These are phyloP conservation scores for Cephalopterus ornatus DNA, from an alignment of 2,113 vertebrate genomes.

Conservation along the genomic window DNA sequence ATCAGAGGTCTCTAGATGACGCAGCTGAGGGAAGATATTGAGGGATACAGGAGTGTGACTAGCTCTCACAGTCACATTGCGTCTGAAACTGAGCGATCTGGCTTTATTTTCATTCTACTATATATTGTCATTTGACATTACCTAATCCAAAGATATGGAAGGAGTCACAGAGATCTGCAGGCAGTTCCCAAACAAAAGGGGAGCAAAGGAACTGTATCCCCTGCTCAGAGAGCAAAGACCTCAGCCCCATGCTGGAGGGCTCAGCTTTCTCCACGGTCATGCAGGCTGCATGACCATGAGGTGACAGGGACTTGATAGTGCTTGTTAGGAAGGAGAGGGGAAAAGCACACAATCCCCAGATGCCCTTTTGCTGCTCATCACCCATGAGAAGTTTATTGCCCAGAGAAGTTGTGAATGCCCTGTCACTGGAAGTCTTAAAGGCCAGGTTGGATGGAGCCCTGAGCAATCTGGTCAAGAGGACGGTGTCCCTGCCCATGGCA, in stretches of 20 bases:
- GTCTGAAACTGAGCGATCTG: not conserved
- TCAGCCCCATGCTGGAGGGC: rapidly evolving
- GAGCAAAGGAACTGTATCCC: not conserved
- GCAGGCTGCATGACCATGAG: not conserved
- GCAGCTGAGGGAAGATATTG: not conserved
- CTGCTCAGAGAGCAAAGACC: rapidly evolving
- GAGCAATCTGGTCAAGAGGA: not conserved
- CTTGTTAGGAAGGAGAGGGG: not conserved
- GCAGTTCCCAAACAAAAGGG: not conserved
- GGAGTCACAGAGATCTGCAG: not conserved
- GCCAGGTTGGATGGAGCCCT: not conserved
- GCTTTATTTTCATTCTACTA: not conserved
- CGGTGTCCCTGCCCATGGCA: not conserved
- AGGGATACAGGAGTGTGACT: not conserved
- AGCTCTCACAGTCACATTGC: not conserved
- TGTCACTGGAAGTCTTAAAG: not conserved
- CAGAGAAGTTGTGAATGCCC: not conserved
- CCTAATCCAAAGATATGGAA: not conserved
- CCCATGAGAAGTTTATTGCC: not conserved
- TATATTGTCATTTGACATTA: not conserved
- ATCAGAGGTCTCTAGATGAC: not conserved
- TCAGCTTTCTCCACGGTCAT: not conserved
- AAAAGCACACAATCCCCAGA: not conserved
- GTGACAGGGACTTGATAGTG: not conserved
- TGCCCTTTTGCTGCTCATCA: not conserved